These are phyloP conservation scores for Notothenia rossii DNA, from an alignment of 2,113 vertebrate species.

Conservation along the genomic window DNA sequence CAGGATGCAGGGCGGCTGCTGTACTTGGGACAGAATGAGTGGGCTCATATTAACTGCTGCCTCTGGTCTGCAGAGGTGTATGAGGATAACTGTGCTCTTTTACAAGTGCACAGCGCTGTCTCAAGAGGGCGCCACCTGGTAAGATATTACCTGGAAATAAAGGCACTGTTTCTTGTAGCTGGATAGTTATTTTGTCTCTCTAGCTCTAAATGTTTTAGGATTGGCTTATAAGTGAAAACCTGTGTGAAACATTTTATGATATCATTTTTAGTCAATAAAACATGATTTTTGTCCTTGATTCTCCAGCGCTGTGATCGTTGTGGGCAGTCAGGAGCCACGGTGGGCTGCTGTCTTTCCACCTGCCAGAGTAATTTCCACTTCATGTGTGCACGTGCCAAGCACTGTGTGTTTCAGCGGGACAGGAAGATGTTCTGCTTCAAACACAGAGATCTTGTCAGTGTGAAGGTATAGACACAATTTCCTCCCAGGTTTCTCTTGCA, in stretches of 20 bases:
- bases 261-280: not conserved
- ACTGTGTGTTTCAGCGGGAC: constrained; percentile 91
- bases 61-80: constrained; percentile 95
- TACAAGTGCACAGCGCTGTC: constrained; percentile 91
- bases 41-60: constrained; percentile 94
- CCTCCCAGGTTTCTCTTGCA: not conserved
- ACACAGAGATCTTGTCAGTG: constrained; percentile 88
- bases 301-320: constrained; percentile 92
- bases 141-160: not conserved
- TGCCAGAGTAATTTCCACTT: constrained; percentile 96
- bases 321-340: constrained; percentile 89
- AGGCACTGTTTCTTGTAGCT: not conserved
- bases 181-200: not conserved
- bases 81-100: constrained; percentile 88
- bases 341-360: constrained; percentile 91
- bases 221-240: not conserved
- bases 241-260: not conserved
- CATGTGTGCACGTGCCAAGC: constrained; percentile 91
- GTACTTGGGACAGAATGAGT: constrained; percentile 93
- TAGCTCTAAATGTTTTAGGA: not conserved
- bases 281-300: not conserved
- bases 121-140: constrained; percentile 92
- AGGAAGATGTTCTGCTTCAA: constrained; percentile 91
- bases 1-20: constrained; percentile 91
- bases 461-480: constrained; percentile 79